These are phyloP conservation scores for Ursus arctos DNA, from an alignment of 2,113 vertebrate species.

Conservation along the genomic window DNA sequence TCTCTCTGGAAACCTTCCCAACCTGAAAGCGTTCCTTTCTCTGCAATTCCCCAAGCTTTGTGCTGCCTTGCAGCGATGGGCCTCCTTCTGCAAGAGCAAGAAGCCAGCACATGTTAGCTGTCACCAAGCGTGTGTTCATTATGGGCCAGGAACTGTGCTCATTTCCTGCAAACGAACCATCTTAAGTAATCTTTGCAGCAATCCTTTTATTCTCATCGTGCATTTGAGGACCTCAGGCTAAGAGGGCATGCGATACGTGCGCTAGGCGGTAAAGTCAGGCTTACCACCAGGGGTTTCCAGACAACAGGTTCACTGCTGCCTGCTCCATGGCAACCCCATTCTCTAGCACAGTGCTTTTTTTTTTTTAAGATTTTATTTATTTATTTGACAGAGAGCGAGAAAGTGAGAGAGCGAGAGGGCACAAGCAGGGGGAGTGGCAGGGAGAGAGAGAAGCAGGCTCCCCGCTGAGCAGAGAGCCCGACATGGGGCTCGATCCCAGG, in stretches of 20 bases:
- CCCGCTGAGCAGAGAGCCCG: background rate
- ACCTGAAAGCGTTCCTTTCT: background rate
- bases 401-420: background rate
- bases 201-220: background rate
- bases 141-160: background rate
- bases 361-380: background rate
- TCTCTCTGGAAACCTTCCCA: slow-evolving; percentile 2
- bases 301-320: background rate
- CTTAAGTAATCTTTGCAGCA: background rate
- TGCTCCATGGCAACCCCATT: background rate
- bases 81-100: background rate
- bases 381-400: background rate
- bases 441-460: background rate
- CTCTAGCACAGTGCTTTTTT: background rate
- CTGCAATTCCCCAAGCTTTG: background rate
- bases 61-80: background rate
- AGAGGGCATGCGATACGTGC: background rate
- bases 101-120: background rate
- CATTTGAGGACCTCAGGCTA: background rate
- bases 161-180: background rate
- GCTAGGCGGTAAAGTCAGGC: background rate
- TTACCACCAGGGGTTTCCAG: background rate
- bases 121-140: background rate
- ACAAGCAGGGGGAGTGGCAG: background rate
- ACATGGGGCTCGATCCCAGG: background rate